Base-by-base conservation (phyloP, 2,888 invertebrate genomes). In the Venusia cambrica region DNA sequence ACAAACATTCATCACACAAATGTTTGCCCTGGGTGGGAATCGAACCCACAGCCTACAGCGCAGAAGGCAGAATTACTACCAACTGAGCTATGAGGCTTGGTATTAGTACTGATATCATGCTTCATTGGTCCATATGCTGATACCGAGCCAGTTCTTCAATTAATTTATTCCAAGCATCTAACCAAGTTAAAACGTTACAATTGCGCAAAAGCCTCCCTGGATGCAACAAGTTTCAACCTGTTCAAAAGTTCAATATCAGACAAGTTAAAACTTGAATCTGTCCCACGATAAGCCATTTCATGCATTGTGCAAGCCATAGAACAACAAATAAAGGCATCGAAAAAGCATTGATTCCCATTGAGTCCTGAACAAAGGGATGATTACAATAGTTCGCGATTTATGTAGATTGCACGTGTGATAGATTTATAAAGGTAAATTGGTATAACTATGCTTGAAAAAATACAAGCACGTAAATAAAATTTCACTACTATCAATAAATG, bases 141-240 rank as follows among this genome's bases (percentile, higher is more conserved):
- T n/a, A n/a, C n/a, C n/a, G n/a, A n/a, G n/a, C n/a, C n/a, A n/a
- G n/a, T n/a, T n/a, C n/a, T n/a, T n/a, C n/a, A n/a, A n/a, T n/a
- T n/a, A n/a, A n/a, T n/a, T n/a, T 18, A 2, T 5, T 17, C 9
- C 6, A 10, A 28, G 22, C 14, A 28, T 19, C 22, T 32, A 22
- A 21, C 14, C 24, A 15, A 2, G 20, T 2, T 6, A 5, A 6
- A 4, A 15, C 15, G 28, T 16, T 13, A 6, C 20, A 35, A 5
- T 24, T 37, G 33, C 13, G 32, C 17, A 27, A 48, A 31, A 39
- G 22, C 32, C 31, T 36, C 40, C 36, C 26, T 38, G 24, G 30
- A 39, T 18, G n/a, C 34, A 35, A 71, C 81, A 71, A 54, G 80
- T 77, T 55, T 3, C 62, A 75, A 80, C 83, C 74, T 83, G 83